A percentile compares a stretch with the other conserved stretches of the same genome.
phyloP scores from a whole-genome alignment of 2,888 invertebrate species.

The Pristionchus fissidentatus region DNA sequence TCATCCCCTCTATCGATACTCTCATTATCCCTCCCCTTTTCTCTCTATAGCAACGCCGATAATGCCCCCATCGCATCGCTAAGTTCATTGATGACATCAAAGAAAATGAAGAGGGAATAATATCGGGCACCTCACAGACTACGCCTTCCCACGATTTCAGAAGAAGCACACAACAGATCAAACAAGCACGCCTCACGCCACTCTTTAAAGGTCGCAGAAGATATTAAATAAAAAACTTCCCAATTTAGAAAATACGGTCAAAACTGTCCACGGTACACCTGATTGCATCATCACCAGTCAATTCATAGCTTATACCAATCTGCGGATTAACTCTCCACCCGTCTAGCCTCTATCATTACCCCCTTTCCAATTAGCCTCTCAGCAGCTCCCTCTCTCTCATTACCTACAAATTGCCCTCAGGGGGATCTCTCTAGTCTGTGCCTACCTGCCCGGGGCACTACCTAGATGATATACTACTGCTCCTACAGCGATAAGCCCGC shows the following conservation, averaged over 20 bases:
- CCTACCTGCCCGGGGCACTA: background rate
- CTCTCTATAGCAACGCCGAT: too few relatives aligned
- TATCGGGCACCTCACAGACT: too few relatives aligned
- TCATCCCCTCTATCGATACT: too few relatives aligned
- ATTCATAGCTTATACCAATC: background rate
- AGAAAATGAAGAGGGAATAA: too few relatives aligned
- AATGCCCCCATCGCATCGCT: too few relatives aligned
- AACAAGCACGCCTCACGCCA: background rate
- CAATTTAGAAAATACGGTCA: background rate
- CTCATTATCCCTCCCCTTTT: too few relatives aligned
- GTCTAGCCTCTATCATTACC: slow-evolving; percentile 2
- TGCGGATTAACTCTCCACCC: background rate
- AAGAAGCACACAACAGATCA: background rate
- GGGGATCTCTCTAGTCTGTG: background rate
- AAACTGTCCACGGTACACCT: background rate
- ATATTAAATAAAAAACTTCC: background rate
- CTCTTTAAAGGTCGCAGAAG: background rate
- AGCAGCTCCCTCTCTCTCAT: background rate
- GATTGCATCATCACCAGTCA: background rate
- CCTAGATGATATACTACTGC: background rate
- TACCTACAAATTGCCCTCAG: slow-evolving; percentile 32
- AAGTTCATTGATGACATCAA: too few relatives aligned
- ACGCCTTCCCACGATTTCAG: too few relatives aligned
- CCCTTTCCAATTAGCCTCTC: background rate
- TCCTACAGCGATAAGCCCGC: background rate